phyloP scores from a whole-genome alignment of 2,888 invertebrate species.

The Carpatolechia fugitivella region DNA sequence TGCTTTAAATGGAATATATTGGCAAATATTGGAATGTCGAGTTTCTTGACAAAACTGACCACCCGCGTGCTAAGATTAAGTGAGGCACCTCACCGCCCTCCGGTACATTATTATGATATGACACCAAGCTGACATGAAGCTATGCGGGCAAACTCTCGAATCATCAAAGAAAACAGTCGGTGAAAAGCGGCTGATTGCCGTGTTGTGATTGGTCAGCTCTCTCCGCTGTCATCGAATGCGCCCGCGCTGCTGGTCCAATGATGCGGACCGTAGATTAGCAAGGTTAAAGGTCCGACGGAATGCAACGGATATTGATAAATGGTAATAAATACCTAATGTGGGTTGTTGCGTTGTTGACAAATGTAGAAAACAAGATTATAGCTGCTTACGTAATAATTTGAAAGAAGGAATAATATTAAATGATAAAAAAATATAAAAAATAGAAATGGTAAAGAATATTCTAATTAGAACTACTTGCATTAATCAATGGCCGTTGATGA shows the following conservation, averaged over 20 bases:
- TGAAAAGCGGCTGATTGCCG: conserved; percentile 61
- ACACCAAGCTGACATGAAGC: conserved; percentile 44
- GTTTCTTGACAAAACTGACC: conserved; percentile 32
- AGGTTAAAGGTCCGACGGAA: conserved; percentile 39
- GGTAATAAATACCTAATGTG: not conserved
- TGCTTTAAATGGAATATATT: too few relatives aligned
- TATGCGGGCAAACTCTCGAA: conserved; percentile 48
- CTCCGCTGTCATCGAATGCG: conserved; percentile 46
- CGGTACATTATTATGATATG: conserved; percentile 30
- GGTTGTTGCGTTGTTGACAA: too few relatives aligned
- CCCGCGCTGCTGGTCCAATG: conserved; percentile 19
- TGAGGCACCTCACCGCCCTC: too few relatives aligned
- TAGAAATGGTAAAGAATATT: too few relatives aligned
- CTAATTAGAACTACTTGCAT: too few relatives aligned
- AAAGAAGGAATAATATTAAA: too few relatives aligned
- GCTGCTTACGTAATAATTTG: too few relatives aligned
- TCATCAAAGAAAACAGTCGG: conserved; percentile 65
- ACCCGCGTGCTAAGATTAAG: conserved; percentile 48
- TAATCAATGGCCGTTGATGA: too few relatives aligned
- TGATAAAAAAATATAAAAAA: too few relatives aligned
- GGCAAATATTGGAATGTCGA: too few relatives aligned
- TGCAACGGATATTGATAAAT: conserved; percentile 11
- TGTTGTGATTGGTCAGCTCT: conserved; percentile 47
- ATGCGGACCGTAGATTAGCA: conserved; percentile 46
- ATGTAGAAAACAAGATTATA: too few relatives aligned